Evolutionary conservation across 2,797 vertebrate species (phyloP), one percentile per base, ranked within the genome.

Genomic region (Manis javanica): DNA sequence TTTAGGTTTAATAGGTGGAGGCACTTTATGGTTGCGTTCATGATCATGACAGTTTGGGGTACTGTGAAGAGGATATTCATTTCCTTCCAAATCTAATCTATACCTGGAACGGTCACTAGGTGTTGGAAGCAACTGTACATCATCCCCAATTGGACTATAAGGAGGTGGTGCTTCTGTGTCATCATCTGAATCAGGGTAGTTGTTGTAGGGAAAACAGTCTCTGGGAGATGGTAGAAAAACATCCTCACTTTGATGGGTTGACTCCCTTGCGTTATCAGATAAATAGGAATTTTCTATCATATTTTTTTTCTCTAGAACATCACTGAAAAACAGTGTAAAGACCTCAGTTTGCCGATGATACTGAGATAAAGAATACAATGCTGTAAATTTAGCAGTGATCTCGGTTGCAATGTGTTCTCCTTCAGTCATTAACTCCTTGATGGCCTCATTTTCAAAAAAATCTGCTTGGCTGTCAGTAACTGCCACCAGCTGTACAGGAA

Each of bases 21-120:
- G 99, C 99, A 99, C 99, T 99, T 99, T 99, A 99, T 99, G 99
- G 98, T 99, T 99, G 98, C 99, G 99, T 98, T 99, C 99, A 12
- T 99, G 99, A 95, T 99, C 99, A 26, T 99, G 99, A 97, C 99
- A 99, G 90, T 99, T 99, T 14, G 99, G 99, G 3, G 99, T 99
- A 97, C 99, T 99, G 82, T 99, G 99, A 97, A 99, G 71, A 39
- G 99, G 99, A 98, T 99, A 99, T 96, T 99, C 99, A 14, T 99
- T 99, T 87, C 99, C 99, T 98, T 99, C 99, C 23, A 99, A 98
- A 98, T 99, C 99, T 53, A 99, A 98, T 51, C 99, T 98, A 96
- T 99, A 99, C 93, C 99, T 99, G n/a, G 99, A 99, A 64, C 99
- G 99, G 92, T 99, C 99, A 87, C 99, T 99, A 51, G 99, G 99